Percentiles rank a stretch among this genome's conserved stretches.
Evolutionary conservation across 2,888 invertebrate genomes (phyloP).

Genomic region (Scaeva pyrastri): DNA sequence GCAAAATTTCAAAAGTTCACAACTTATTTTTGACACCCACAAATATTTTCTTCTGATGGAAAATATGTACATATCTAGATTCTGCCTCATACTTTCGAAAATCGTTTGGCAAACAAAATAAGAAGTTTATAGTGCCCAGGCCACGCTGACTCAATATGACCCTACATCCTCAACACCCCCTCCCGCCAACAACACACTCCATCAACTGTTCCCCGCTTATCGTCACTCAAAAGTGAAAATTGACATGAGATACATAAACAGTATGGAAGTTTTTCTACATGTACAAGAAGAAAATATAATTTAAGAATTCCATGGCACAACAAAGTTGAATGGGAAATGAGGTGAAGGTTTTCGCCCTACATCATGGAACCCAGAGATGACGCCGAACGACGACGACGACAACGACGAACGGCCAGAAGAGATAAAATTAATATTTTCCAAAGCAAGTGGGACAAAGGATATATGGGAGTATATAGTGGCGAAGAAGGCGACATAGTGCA

Average conservation of each 20-base stretch:
- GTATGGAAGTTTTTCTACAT: background rate
- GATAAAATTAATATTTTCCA: constrained; percentile 64
- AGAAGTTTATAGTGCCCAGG: background rate
- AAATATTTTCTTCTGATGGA: too few species aligned
- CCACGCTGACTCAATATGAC: background rate
- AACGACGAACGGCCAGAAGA: constrained; percentile 12
- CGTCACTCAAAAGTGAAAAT: background rate
- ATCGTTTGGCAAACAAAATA: too few species aligned
- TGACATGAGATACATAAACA: background rate
- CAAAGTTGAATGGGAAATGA: constrained; percentile 49
- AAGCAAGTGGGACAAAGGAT: constrained; percentile 33
- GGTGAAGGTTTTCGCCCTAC: constrained; percentile 58
- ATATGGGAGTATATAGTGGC: background rate
- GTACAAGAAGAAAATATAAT: constrained; percentile 43
- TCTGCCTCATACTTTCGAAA: too few species aligned
- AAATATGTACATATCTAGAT: too few species aligned
- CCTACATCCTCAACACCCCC: background rate
- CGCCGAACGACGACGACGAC: too few species aligned
- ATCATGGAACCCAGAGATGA: constrained; percentile 33
- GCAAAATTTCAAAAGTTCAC: too few species aligned
- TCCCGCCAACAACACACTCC: too few species aligned
- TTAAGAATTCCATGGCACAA: constrained; percentile 40
- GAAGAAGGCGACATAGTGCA: constrained; percentile 8
- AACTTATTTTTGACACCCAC: too few species aligned
- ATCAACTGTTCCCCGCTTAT: too few species aligned